A percentile compares a stretch with the other conserved stretches of the same genome.
These are phyloP conservation scores for Calephelis virginiensis DNA, from an alignment of 1,140 invertebrate genomes.

Conservation along the genomic window DNA sequence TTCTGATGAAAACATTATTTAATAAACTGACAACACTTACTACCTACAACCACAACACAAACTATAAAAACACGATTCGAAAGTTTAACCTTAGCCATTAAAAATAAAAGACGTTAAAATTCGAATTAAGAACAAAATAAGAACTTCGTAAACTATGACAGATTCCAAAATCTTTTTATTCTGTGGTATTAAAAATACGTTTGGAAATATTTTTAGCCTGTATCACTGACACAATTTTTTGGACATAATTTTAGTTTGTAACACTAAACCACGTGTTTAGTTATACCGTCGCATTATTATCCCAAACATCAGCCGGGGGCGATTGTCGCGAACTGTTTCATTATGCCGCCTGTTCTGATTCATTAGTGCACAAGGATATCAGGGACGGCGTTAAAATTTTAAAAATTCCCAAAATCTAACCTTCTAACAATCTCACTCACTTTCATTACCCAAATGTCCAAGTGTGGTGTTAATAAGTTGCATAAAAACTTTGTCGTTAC, in stretches of 20 bases:
- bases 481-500: too few species aligned
- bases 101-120: too few species aligned
- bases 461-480: too few species aligned
- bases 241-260: not conserved
- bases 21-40: not conserved
- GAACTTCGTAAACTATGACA: too few species aligned
- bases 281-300: slow-evolving; percentile 7
- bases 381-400: slow-evolving; percentile 40
- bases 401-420: too few species aligned
- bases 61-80: not conserved
- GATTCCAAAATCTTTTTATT: too few species aligned
- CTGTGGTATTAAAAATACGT: too few species aligned
- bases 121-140: too few species aligned
- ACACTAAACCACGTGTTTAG: slow-evolving; percentile 6
- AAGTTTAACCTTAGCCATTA: not conserved
- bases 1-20: slow-evolving; percentile 57
- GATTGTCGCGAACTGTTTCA: slow-evolving; percentile 67
- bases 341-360: slow-evolving; percentile 70
- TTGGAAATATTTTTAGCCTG: too few species aligned
- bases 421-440: too few species aligned
- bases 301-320: slow-evolving; percentile 20
- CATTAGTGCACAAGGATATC: slow-evolving; percentile 65
- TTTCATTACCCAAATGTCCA: too few species aligned
- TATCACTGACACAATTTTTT: not conserved
- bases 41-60: not conserved